Base-by-base conservation (phyloP, 2,113 vertebrate species). In the Ptychochromis oligacanthus region DNA sequence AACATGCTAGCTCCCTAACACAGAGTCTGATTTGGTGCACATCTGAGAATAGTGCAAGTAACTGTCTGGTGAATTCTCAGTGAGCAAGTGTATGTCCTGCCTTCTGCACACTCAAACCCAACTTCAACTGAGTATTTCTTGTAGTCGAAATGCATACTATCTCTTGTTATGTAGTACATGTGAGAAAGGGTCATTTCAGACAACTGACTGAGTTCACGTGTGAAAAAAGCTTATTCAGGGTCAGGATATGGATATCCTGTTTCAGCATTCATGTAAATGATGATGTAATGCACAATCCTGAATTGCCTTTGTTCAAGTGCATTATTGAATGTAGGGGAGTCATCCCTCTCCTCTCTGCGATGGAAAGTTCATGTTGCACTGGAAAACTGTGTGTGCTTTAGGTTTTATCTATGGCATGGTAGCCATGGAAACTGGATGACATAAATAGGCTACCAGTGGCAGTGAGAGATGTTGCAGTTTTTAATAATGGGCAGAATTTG, bases 341-440 rank as follows among this genome's bases (percentile, higher is more conserved):
- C 82, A 60, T 83, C 60, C 20, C 77, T 57, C 82, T 82, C 62
- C 18, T 61, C 49, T 79, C 22, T 87, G 79, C 55, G 61, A 82
- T 57, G 72, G 79, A 91, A 94, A 95, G 89, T 94, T 94, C 22
- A 80, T 81, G 82, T 58, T 85, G 67, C 90, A 89, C 88, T 93
- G 91, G 77, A 84, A 91, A 94, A 80, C 75, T 67, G 80, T 74
- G 85, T 89, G 89, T 76, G 86, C 87, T 92, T 93, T 88, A 89
- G 91, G 93, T 94, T 87, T 87, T 89, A 92, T 93, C 93, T 91
- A 87, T 94, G 86, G 89, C 82, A 80, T 87, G 84, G 96, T 96
- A 88, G 89, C 94, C 95, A 96, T 96, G 95, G 95, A 92, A 96
- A 96, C 96, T 93, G 92, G 91, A 85, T 94, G 94, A 95, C 94